These are phyloP conservation scores for Oplegnathus fasciatus DNA, from an alignment of 2,113 vertebrate species.

Conservation along the genomic window DNA sequence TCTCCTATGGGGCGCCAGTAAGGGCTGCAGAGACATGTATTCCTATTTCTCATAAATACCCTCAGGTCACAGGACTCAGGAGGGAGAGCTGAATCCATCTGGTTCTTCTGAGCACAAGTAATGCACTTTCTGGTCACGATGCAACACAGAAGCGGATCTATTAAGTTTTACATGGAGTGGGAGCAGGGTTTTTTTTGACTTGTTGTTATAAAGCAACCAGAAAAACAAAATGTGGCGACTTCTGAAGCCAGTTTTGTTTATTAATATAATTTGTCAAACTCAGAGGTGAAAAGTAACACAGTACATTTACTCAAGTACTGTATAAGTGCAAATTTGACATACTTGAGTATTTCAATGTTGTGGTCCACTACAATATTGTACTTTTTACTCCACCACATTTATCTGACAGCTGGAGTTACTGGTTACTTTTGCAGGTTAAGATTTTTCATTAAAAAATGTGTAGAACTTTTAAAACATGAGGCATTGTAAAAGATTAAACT, in stretches of 20 bases:
- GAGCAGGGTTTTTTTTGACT: not conserved
- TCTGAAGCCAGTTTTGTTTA: not conserved
- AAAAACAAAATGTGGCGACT: not conserved
- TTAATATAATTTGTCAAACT: not conserved
- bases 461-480: not conserved
- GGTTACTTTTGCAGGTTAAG: not conserved
- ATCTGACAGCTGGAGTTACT: not conserved
- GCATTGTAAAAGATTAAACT: not conserved
- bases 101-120: slow-evolving; percentile 29
- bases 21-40: slow-evolving; percentile 20
- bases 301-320: not conserved
- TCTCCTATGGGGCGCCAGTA: slow-evolving; percentile 12
- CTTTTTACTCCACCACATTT: not conserved
- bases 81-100: slow-evolving; percentile 43
- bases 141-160: slow-evolving; percentile 16
- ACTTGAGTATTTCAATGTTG: not conserved
- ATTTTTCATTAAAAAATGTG: too few species aligned
- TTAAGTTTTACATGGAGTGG: slow-evolving; percentile 28
- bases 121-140: slow-evolving; percentile 49
- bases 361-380: not conserved
- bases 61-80: slow-evolving; percentile 30
- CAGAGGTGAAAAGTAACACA: not conserved
- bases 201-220: not conserved
- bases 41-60: slow-evolving; percentile 26
- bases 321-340: not conserved